Conservation (phyloP, 2,888 invertebrate species). For the Andrena praecox region DNA sequence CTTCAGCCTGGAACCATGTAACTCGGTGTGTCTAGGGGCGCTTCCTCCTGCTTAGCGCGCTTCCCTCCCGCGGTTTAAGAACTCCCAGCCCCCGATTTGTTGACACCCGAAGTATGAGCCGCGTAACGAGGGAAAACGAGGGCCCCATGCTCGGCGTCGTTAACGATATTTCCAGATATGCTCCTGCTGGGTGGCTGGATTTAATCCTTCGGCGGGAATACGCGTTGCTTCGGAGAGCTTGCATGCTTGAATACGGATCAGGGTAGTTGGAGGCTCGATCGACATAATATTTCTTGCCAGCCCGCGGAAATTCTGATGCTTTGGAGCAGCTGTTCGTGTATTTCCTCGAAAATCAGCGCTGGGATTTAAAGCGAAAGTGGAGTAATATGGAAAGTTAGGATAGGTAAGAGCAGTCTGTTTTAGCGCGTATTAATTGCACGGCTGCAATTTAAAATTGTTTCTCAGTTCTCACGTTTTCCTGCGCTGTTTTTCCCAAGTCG, state of each 20-base stretch:
- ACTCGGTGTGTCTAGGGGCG: background rate
- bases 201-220: too few relatives aligned
- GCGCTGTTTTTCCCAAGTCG: too few relatives aligned
- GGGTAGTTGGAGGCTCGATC: background rate
- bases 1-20: constrained; percentile 19
- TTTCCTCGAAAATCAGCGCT: constrained; percentile 5
- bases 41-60: background rate
- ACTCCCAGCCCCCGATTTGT: background rate
- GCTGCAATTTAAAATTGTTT: too few relatives aligned
- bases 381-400: too few relatives aligned
- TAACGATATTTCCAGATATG: background rate
- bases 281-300: background rate
- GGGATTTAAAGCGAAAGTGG: background rate
- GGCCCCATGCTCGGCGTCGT: background rate
- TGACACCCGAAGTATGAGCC: background rate
- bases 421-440: too few relatives aligned
- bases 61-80: background rate
- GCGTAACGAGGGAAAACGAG: background rate
- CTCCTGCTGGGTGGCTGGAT: background rate
- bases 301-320: background rate
- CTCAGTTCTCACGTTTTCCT: too few relatives aligned
- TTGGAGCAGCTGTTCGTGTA: constrained; percentile 4
- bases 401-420: too few relatives aligned
- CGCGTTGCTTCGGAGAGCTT: too few relatives aligned
- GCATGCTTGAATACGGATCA: too few relatives aligned